A percentile compares a stretch with the other conserved stretches of the same genome.
Conservation (phyloP, 2,113 vertebrate species). For the Nycticryphes semicollaris region DNA sequence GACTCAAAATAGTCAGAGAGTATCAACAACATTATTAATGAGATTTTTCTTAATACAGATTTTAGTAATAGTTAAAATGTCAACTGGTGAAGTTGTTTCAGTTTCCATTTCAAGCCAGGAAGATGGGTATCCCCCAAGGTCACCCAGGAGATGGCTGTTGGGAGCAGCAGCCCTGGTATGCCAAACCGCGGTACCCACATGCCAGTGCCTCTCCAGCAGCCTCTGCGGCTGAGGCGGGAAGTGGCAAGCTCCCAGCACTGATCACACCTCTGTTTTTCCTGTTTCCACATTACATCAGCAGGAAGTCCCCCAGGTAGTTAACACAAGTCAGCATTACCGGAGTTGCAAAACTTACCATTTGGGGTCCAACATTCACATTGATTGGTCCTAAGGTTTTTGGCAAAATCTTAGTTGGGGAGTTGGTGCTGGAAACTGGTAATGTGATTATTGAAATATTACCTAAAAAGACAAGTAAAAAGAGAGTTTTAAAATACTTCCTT, state of each 20-base stretch:
- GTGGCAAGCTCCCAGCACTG: neutral
- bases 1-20: neutral
- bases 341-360: conserved; percentile 76
- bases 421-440: conserved; percentile 74
- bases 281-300: neutral
- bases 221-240: neutral
- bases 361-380: conserved; percentile 82
- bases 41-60: neutral
- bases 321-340: neutral
- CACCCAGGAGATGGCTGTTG: rapidly evolving
- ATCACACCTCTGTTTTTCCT: neutral
- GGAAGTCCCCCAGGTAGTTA: neutral
- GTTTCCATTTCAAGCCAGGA: neutral
- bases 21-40: neutral
- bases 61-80: neutral
- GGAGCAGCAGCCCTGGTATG: neutral
- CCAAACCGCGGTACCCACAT: neutral
- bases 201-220: neutral
- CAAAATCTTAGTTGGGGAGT: conserved; percentile 78
- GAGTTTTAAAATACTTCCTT: neutral
- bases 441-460: conserved; percentile 77
- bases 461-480: conserved; percentile 54
- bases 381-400: conserved; percentile 81
- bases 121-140: neutral
- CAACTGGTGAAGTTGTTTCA: neutral